Evolutionary conservation across 2,113 vertebrate species (phyloP).

Genomic region (Reinhardtius hippoglossoides): DNA sequence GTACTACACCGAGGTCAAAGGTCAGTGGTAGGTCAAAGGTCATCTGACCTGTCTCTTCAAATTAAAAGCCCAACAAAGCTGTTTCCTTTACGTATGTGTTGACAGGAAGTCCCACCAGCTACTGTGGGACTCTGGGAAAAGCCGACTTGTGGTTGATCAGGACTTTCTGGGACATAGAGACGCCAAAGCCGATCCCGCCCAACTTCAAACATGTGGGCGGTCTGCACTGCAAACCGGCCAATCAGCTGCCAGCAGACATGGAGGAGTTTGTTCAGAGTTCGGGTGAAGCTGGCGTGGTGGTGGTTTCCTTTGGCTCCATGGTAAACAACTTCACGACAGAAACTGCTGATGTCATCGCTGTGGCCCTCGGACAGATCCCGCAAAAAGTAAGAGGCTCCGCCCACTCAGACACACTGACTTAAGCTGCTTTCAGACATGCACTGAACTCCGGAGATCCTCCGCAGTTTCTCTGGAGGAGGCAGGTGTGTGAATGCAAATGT

Average conservation of each 20-base stretch:
- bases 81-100: not conserved
- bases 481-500: too few relatives aligned
- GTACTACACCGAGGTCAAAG: conserved; percentile 50
- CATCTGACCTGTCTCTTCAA: not conserved
- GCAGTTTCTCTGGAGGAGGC: too few relatives aligned
- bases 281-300: conserved; percentile 84
- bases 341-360: conserved; percentile 83
- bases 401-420: not conserved
- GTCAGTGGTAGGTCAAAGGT: conserved; percentile 5
- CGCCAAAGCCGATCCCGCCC: conserved; percentile 10
- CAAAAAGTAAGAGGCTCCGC: conserved; percentile 82
- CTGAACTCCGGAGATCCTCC: too few relatives aligned
- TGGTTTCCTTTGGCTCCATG: conserved; percentile 87
- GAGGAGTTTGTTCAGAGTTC: conserved; percentile 88
- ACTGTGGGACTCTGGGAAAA: conserved; percentile 23
- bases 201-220: conserved; percentile 54
- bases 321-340: conserved; percentile 82
- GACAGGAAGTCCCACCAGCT: conserved; percentile 39
- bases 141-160: conserved; percentile 55
- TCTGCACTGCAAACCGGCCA: conserved; percentile 54
- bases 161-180: conserved; percentile 49
- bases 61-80: not conserved
- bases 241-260: conserved; percentile 78
- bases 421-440: too few relatives aligned
- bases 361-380: conserved; percentile 83